These are phyloP conservation scores for Neodiprion pinetum DNA, from an alignment of 1,140 invertebrate species.

Conservation along the genomic window DNA sequence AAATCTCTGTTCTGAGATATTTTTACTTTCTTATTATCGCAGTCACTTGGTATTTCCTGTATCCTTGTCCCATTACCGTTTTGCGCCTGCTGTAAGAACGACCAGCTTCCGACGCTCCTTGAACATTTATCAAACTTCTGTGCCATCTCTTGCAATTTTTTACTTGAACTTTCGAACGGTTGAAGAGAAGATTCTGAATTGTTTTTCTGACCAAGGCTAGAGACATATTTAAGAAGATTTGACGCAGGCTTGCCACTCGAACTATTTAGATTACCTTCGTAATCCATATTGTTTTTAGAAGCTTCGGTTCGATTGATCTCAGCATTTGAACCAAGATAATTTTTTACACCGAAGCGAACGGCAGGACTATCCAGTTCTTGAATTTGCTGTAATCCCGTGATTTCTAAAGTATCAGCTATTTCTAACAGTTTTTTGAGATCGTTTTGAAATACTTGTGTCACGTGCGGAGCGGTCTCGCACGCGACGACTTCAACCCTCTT, in stretches of 20 bases:
- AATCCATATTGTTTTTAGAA: too few species aligned
- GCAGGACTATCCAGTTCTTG: not conserved
- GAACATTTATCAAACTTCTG: not conserved
- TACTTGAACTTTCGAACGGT: not conserved
- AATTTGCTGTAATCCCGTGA: slow-evolving; percentile 36
- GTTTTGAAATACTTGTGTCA: slow-evolving; percentile 50
- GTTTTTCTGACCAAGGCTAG: not conserved
- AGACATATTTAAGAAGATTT: not conserved
- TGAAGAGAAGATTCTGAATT: not conserved
- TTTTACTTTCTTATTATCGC: not conserved
- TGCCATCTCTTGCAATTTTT: not conserved
- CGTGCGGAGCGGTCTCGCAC: too few species aligned
- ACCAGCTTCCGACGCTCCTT: not conserved
- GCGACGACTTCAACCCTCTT: too few species aligned
- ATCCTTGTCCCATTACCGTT: not conserved
- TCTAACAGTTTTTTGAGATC: slow-evolving; percentile 48
- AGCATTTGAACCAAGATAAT: not conserved
- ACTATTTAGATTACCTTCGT: not conserved
- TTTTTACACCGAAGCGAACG: not conserved
- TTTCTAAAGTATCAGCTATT: slow-evolving; percentile 50
- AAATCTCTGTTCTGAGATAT: not conserved
- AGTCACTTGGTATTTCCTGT: not conserved
- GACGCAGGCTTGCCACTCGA: not conserved
- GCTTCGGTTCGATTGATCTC: too few species aligned
- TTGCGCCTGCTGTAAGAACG: not conserved